Evolutionary conservation across 2,113 vertebrate species (phyloP), one percentile per base, ranked within the genome.

Genomic region (Misgurnus anguillicaudatus): DNA sequence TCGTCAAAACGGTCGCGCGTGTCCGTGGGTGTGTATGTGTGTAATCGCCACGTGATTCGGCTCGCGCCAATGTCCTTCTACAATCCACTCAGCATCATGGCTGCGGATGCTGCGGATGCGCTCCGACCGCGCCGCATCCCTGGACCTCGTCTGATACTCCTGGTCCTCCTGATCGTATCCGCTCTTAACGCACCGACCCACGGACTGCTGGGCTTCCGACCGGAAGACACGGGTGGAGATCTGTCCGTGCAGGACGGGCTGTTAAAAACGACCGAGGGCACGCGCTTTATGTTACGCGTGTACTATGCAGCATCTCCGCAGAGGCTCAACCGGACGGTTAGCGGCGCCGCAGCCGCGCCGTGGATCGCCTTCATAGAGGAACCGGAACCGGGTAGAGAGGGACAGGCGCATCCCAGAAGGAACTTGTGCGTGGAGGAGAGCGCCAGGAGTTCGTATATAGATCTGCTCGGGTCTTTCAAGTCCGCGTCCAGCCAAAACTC

Each of bases 341-440:
- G 86, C 79, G 85, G 79, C 42, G 75, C 77, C 57, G 88, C 66
- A 47, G 91, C 91, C 62, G 91, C 91, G 19, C 95, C 94, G 16
- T 93, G 94, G 88, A 91, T 96, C 16, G 94, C 94, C 11, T 96
- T 96, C 39, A 92, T 96, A 31, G 95, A 96, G 83, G 95, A 96
- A 65, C 91, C 94, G 61, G 86, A 78, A 58, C 80, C 62, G 75
- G 88, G 80, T 19, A 80, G 81, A 47, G 78, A 91, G 79, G 84
- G 84, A 63, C 84, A 77, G 83, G 86, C 82, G 58, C 84, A 80
- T 79, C 89, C 85, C 70, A 79, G 70, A 17, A 81, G 76, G 47
- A 91, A 92, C 84, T 90, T 87, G 0, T 98, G 96, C 53, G 90
- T 91, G 17, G 94, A 94, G 79, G 93, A 95, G 86, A 94, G 87